Conservation (phyloP, 2,113 vertebrate genomes). For the Sturnira hondurensis region DNA sequence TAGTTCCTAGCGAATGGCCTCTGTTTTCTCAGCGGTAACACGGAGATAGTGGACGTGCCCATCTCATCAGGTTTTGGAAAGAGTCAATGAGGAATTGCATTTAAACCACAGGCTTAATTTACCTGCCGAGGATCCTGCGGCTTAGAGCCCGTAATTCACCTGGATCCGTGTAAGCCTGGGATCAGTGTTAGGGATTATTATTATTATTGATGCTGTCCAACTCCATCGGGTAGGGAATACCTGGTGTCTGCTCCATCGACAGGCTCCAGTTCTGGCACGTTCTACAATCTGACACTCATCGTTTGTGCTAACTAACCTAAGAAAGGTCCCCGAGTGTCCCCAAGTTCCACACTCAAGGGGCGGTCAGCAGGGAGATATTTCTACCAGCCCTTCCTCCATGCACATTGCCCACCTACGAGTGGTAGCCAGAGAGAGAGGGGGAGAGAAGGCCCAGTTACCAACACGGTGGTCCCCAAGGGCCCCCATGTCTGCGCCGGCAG, state of each 20-base stretch:
- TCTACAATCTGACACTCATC: rapidly evolving
- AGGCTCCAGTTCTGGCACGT: background rate
- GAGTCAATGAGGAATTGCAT: rapidly evolving
- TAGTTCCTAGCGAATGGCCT: background rate
- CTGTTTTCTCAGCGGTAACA: background rate
- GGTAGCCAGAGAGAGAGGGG: background rate
- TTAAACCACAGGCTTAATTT: background rate
- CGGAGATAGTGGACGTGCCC: rapidly evolving
- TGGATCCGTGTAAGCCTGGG: background rate
- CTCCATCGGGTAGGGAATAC: rapidly evolving
- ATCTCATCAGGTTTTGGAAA: background rate
- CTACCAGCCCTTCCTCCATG: background rate
- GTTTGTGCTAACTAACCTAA: too few species aligned
- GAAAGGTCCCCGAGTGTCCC: background rate
- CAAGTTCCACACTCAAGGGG: rapidly evolving
- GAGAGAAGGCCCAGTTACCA: background rate
- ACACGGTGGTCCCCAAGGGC: background rate
- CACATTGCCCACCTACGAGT: background rate
- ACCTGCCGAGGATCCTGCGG: background rate
- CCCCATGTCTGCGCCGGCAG: background rate
- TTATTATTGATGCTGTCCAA: background rate
- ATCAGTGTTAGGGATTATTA: constrained; percentile 26
- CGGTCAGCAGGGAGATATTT: rapidly evolving
- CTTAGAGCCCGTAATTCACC: background rate
- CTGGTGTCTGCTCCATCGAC: background rate